phyloP scores from a whole-genome alignment of 2,888 invertebrate species.

The Criorhina ranunculi region DNA sequence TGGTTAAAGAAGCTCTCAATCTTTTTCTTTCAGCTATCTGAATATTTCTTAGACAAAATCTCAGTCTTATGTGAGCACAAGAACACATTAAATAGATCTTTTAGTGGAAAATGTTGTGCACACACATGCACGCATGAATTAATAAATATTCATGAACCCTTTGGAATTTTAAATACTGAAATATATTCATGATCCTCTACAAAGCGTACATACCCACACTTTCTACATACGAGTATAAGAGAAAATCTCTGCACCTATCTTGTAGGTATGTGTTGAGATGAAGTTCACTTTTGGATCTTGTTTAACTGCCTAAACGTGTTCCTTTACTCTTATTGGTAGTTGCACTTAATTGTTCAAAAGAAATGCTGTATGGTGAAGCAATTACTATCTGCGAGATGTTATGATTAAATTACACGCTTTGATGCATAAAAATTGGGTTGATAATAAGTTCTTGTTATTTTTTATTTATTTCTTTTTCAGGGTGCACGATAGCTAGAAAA shows the following conservation, averaged over 20 bases:
- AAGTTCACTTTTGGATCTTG: conserved; percentile 40
- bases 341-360: conserved; percentile 44
- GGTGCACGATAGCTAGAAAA: too few species aligned
- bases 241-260: conserved; percentile 9
- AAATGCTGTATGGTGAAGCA: conserved; percentile 21
- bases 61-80: neutral
- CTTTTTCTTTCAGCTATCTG: neutral
- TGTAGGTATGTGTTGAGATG: neutral
- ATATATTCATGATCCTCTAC: conserved; percentile 2
- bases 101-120: conserved; percentile 6
- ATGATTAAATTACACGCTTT: conserved; percentile 24
- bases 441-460: conserved; percentile 5
- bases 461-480: neutral
- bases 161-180: conserved; percentile 17
- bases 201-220: neutral
- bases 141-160: conserved; percentile 35
- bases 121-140: conserved; percentile 12
- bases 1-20: neutral
- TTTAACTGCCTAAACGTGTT: conserved; percentile 50
- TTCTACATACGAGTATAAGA: conserved; percentile 25
- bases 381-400: conserved; percentile 33
- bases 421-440: conserved; percentile 19
- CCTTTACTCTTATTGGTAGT: conserved; percentile 26
- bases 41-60: neutral
- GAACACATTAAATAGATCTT: conserved; percentile 5